These are phyloP conservation scores for Hepsetus odoe DNA, from an alignment of 2,113 vertebrate genomes.

Conservation along the genomic window DNA sequence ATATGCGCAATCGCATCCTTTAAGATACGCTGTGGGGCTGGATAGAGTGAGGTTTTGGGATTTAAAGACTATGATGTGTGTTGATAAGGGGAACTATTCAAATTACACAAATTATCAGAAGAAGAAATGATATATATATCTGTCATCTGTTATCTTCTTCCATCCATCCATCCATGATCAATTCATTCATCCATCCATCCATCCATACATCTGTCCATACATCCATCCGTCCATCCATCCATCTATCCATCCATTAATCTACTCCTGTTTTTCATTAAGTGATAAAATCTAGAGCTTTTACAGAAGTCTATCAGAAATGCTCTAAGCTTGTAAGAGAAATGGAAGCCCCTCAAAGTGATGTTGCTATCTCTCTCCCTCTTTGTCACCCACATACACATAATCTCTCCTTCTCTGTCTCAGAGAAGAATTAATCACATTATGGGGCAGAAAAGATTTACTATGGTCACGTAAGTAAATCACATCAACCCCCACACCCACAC, in stretches of 20 bases:
- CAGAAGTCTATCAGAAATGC: too few relatives aligned
- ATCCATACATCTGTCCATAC: too few relatives aligned
- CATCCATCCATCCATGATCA: background rate
- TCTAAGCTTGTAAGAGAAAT: too few relatives aligned
- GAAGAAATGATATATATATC: too few relatives aligned
- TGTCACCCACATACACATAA: background rate
- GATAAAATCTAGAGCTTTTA: conserved; percentile 31
- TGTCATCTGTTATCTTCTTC: background rate
- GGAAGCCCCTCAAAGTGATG: conserved; percentile 27
- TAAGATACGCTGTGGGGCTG: too few relatives aligned
- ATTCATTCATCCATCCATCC: too few relatives aligned
- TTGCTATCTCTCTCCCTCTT: conserved; percentile 25
- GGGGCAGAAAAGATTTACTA: conserved; percentile 50
- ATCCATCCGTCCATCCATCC: background rate
- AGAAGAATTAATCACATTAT: conserved; percentile 46
- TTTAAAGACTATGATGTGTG: too few relatives aligned
- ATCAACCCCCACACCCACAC: conserved; percentile 28
- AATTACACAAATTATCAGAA: too few relatives aligned
- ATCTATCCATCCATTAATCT: conserved; percentile 13
- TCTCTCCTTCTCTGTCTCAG: conserved; percentile 11
- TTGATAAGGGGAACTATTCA: too few relatives aligned
- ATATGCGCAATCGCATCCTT: background rate
- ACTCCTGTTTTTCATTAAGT: background rate
- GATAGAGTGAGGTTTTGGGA: too few relatives aligned
- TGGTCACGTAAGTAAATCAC: conserved; percentile 31